Conservation (phyloP, 2,113 vertebrate species). For the Orthonyx spaldingii region DNA sequence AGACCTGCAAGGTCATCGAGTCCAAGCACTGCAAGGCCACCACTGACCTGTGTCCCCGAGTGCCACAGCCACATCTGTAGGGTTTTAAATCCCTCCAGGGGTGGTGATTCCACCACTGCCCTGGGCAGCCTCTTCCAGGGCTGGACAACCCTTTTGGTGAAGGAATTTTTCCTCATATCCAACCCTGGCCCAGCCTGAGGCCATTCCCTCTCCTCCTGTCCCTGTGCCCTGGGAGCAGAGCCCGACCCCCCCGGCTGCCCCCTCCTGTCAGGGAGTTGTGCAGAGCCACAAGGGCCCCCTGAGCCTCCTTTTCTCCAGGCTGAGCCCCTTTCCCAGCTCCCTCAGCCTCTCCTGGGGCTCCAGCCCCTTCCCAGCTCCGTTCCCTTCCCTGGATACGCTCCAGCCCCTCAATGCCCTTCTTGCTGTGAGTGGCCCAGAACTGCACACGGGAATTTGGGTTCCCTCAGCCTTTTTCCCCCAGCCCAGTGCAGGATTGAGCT, state of each 20-base stretch:
- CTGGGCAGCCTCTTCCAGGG: background rate
- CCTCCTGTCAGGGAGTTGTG: background rate
- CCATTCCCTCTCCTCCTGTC: background rate
- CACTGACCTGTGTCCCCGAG: too few relatives aligned
- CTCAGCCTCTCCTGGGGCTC: background rate
- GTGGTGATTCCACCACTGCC: background rate
- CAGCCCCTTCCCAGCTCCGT: background rate
- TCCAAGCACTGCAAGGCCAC: background rate
- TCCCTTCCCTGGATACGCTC: background rate
- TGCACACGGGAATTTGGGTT: background rate
- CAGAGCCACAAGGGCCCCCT: background rate
- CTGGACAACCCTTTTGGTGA: rapidly evolving
- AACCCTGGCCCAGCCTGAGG: background rate
- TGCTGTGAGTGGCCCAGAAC: background rate
- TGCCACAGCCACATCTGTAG: background rate
- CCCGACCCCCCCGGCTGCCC: background rate
- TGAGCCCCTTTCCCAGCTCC: background rate
- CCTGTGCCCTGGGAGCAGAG: background rate
- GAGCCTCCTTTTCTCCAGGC: background rate
- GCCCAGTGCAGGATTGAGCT: conserved; percentile 50
- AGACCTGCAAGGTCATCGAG: rapidly evolving
- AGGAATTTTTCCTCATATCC: background rate
- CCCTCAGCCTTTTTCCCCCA: background rate
- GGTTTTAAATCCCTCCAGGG: background rate
- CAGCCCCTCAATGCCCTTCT: background rate